These are phyloP conservation scores for Cerceris ruficornis DNA, from an alignment of 2,888 invertebrate species.

Conservation along the genomic window DNA sequence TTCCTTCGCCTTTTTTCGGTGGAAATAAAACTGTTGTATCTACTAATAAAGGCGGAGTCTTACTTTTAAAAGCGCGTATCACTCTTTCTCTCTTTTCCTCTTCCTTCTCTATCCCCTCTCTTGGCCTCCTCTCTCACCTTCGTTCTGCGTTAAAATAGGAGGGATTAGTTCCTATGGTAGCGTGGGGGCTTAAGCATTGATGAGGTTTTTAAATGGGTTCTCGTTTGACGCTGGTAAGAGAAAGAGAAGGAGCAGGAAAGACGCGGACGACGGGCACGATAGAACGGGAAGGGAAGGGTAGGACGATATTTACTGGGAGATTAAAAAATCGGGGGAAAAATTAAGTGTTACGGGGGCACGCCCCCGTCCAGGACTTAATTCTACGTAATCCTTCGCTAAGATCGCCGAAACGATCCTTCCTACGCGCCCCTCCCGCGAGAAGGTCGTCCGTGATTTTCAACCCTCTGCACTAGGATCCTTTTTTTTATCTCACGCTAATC, in stretches of 20 bases:
- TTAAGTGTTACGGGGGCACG: conserved; percentile 81
- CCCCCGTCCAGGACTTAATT: conserved; percentile 78
- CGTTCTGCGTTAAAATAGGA: conserved; percentile 80
- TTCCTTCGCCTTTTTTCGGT: conserved; percentile 61
- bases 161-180: conserved; percentile 82
- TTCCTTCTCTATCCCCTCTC: conserved; percentile 22
- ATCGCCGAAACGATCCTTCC: conserved; percentile 70
- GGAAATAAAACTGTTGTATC: conserved; percentile 79
- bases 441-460: conserved; percentile 61
- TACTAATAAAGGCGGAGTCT: conserved; percentile 79
- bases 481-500: conserved; percentile 55
- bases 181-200: conserved; percentile 82
- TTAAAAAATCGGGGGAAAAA: conserved; percentile 82
- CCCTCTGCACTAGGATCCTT: conserved; percentile 32
- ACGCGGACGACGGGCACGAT: conserved; percentile 51
- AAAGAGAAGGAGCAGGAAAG: conserved; percentile 55
- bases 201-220: conserved; percentile 83
- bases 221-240: conserved; percentile 78
- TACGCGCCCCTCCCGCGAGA: conserved; percentile 33
- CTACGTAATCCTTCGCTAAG: conserved; percentile 80
- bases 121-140: conserved; percentile 50
- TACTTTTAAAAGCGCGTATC: conserved; percentile 78
- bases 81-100: conserved; percentile 35
- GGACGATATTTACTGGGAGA: conserved; percentile 81
- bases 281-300: conserved; percentile 62